Evolutionary conservation across 2,113 vertebrate genomes (phyloP).

Genomic region (Toxotes jaculatrix): DNA sequence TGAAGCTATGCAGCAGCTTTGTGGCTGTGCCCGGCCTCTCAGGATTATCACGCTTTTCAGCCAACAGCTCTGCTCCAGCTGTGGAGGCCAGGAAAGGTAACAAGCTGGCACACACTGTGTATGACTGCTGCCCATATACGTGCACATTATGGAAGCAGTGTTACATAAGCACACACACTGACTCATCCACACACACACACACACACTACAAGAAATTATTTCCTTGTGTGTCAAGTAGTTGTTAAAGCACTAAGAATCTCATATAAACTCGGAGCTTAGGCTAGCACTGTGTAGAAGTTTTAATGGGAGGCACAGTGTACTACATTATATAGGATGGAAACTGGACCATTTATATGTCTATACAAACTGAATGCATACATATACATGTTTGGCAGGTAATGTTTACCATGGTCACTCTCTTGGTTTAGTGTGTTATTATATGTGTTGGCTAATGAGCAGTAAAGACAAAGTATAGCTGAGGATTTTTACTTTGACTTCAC

Average conservation of each 20-base stretch:
- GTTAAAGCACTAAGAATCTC: not conserved
- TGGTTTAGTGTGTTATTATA: not conserved
- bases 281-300: not conserved
- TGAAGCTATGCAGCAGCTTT: conserved; percentile 25
- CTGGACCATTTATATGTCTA: not conserved
- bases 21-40: conserved; percentile 64
- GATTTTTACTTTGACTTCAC: too few relatives aligned
- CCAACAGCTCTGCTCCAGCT: conserved; percentile 36
- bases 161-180: conserved; percentile 28
- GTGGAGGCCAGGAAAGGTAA: conserved; percentile 32
- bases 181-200: not conserved
- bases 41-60: conserved; percentile 55
- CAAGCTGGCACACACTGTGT: conserved; percentile 66
- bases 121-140: conserved; percentile 60
- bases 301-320: not conserved
- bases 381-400: not conserved
- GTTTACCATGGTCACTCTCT: not conserved
- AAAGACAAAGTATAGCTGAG: not conserved
- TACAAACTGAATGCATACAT: not conserved
- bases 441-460: too few relatives aligned
- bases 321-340: not conserved
- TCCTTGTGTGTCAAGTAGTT: not conserved
- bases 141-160: conserved; percentile 1
- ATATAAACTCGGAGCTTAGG: not conserved
- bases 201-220: conserved; percentile 20